These are phyloP conservation scores for Misgurnus mizolepis DNA, from an alignment of 2,113 vertebrate genomes.

Conservation along the genomic window DNA sequence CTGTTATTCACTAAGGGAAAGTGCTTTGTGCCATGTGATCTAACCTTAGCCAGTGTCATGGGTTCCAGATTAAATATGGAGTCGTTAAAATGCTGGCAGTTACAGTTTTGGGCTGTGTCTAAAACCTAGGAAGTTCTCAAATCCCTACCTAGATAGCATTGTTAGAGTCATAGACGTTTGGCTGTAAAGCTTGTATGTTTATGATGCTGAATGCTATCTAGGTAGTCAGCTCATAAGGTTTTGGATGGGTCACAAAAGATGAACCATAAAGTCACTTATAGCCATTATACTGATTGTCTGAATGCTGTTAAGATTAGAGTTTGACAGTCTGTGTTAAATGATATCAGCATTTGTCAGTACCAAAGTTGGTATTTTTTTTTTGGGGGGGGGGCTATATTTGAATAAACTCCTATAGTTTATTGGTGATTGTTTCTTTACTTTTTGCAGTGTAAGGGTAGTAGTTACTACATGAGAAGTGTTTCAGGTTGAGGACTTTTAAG, in stretches of 20 bases:
- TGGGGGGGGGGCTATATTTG: neutral
- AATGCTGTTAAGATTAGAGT: neutral
- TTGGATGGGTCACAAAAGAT: neutral
- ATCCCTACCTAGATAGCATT: neutral
- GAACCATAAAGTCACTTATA: neutral
- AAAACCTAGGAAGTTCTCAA: neutral
- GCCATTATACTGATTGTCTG: neutral
- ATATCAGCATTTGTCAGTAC: neutral
- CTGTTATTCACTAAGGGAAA: slow-evolving; percentile 1
- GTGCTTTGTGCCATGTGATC: slow-evolving; percentile 55
- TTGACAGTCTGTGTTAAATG: neutral
- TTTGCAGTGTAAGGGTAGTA: neutral
- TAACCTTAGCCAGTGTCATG: slow-evolving; percentile 56
- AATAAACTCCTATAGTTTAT: neutral
- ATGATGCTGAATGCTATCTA: neutral
- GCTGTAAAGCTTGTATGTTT: no score
- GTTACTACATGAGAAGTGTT: neutral
- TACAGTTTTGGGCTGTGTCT: neutral
- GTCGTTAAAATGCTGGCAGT: slow-evolving; percentile 27
- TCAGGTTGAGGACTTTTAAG: neutral
- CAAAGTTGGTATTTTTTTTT: neutral
- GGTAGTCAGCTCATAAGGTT: neutral
- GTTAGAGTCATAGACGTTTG: no score
- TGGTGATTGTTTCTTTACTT: neutral
- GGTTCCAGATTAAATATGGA: slow-evolving; percentile 63